phyloP scores from a whole-genome alignment of 2,888 invertebrate species.

The Suillia variegata region DNA sequence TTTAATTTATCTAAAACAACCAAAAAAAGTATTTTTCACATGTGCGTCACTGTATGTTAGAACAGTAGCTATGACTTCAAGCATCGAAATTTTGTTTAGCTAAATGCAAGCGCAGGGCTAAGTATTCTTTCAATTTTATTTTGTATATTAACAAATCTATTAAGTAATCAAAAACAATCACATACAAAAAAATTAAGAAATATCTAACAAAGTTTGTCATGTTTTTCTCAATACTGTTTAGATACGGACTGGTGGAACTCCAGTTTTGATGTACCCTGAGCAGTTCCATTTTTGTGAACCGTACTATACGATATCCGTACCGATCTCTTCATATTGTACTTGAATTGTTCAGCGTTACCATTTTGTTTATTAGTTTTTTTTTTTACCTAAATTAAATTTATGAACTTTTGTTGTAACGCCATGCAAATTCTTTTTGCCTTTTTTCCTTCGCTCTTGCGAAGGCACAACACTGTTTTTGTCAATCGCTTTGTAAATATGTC shows the following conservation, averaged over 20 bases:
- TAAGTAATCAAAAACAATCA: no score
- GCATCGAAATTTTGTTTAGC: no score
- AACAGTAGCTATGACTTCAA: no score
- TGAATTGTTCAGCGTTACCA: background rate
- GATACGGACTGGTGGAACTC: constrained; percentile 54
- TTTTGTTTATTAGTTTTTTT: no score
- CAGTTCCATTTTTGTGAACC: constrained; percentile 34
- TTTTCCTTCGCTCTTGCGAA: constrained; percentile 28
- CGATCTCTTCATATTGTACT: no score
- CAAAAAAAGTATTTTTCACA: no score
- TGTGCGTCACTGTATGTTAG: no score
- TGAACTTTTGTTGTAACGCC: constrained; percentile 29
- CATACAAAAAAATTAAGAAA: background rate
- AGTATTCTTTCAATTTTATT: background rate
- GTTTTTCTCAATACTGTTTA: constrained; percentile 54
- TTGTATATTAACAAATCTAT: no score
- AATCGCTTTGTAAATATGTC: constrained; percentile 15
- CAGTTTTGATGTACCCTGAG: constrained; percentile 56
- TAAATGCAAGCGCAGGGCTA: no score
- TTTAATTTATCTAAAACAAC: no score
- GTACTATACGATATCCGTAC: no score
- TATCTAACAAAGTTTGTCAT: constrained; percentile 53
- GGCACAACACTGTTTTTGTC: constrained; percentile 25
- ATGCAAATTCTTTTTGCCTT: constrained; percentile 39
- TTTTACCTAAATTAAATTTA: background rate